These are phyloP conservation scores for Petrocephalus zakoni DNA, from an alignment of 2,113 vertebrate genomes.

Conservation along the genomic window DNA sequence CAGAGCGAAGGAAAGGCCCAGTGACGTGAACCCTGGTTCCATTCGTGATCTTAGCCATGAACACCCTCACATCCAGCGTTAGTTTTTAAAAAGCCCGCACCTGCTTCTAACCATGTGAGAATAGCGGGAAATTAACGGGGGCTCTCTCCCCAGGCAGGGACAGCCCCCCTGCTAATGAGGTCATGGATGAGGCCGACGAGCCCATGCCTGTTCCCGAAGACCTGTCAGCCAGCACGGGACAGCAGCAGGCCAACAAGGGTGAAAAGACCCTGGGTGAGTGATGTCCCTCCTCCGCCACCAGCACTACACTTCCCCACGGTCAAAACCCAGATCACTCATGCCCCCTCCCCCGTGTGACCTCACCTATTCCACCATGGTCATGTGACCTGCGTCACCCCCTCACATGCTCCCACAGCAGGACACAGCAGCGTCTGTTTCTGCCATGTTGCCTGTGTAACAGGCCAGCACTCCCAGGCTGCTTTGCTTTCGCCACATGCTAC, in stretches of 20 bases:
- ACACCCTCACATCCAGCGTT: neutral
- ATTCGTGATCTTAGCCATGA: neutral
- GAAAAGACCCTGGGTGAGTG: conserved; percentile 76
- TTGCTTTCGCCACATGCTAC: conserved; percentile 2
- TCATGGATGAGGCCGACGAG: conserved; percentile 81
- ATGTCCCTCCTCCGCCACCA: neutral
- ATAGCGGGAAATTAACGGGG: neutral
- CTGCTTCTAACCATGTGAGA: neutral
- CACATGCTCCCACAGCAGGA: neutral
- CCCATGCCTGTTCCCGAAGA: conserved; percentile 97
- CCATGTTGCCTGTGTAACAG: conserved; percentile 2
- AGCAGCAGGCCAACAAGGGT: conserved; percentile 73
- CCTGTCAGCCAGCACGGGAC: conserved; percentile 77
- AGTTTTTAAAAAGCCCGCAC: neutral
- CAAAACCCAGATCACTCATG: neutral
- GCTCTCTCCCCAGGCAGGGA: conserved; percentile 72
- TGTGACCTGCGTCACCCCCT: neutral
- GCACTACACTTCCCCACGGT: neutral
- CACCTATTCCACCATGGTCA: neutral
- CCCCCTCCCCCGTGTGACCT: neutral
- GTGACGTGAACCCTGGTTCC: neutral
- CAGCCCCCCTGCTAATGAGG: conserved; percentile 77
- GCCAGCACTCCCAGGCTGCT: neutral
- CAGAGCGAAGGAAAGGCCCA: neutral
- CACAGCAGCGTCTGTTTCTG: neutral